A percentile compares a stretch with the other conserved stretches of the same genome.
These are phyloP conservation scores for Fulmarus glacialis DNA, from an alignment of 2,113 vertebrate genomes.

Conservation along the genomic window DNA sequence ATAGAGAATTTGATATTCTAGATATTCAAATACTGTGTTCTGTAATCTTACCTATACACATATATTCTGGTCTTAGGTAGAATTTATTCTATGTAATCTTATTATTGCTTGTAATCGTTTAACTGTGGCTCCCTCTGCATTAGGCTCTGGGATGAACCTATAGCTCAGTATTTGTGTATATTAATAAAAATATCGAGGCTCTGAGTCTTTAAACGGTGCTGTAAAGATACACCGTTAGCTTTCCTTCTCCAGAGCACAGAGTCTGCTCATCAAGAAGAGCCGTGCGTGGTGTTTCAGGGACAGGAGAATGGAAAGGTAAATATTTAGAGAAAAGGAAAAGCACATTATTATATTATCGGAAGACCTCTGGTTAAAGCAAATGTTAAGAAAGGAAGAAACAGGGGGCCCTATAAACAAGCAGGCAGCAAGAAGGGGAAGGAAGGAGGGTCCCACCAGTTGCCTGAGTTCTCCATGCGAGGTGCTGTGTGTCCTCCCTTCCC, in stretches of 20 bases:
- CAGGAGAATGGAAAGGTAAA: neutral
- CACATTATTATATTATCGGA: neutral
- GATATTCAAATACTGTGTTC: neutral
- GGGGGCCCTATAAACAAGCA: neutral
- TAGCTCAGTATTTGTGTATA: neutral
- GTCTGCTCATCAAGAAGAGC: neutral
- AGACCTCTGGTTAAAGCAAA: neutral
- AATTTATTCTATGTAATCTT: neutral
- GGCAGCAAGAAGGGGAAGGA: neutral
- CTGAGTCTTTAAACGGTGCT: neutral
- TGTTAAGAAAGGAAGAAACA: neutral
- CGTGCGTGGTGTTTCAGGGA: neutral
- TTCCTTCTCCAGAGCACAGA: neutral
- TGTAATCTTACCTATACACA: neutral
- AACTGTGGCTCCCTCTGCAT: neutral
- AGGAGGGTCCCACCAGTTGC: neutral
- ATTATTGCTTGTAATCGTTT: neutral
- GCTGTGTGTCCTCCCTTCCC: neutral
- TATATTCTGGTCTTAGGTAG: neutral
- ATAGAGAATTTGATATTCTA: neutral
- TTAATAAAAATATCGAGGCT: neutral
- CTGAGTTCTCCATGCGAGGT: neutral
- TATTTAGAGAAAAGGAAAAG: neutral
- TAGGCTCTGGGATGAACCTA: neutral
- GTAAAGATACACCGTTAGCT: too few relatives aligned